Conservation (phyloP, 2,797 vertebrate genomes). For the Catharus ustulatus region DNA sequence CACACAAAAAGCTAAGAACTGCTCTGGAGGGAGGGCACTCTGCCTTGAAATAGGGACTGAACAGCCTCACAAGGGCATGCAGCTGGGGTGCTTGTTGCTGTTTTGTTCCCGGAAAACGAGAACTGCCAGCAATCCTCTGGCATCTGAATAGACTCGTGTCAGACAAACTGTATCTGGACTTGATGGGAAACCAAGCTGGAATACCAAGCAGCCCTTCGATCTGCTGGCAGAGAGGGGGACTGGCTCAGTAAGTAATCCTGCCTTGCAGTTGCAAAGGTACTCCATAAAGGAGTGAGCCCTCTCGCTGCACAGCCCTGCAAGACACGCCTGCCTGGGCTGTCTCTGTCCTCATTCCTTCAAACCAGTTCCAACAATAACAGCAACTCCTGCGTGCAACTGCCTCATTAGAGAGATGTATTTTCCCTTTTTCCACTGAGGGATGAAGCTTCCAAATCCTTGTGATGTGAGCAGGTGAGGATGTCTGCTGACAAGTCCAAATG, state of each 20-base stretch:
- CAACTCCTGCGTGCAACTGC: constrained; percentile 26
- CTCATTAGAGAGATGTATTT: background rate
- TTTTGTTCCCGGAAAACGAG: constrained; percentile 57
- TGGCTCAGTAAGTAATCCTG: background rate
- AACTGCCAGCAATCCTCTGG: constrained; percentile 45
- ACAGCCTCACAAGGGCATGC: constrained; percentile 25
- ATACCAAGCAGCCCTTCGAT: constrained; percentile 46
- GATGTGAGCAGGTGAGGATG: constrained; percentile 43
- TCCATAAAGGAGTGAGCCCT: constrained; percentile 44
- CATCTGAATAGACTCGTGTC: constrained; percentile 32
- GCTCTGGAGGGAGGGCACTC: constrained; percentile 11
- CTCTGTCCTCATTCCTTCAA: constrained; percentile 48
- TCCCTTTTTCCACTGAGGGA: background rate
- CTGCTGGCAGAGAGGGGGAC: background rate
- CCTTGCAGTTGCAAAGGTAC: constrained; percentile 16
- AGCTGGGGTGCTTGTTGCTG: constrained; percentile 39
- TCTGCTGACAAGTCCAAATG: constrained; percentile 58
- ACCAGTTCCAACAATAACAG: constrained; percentile 15
- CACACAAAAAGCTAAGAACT: background rate
- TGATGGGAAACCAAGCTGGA: background rate
- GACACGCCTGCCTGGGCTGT: constrained; percentile 51
- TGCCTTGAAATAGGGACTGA: constrained; percentile 45
- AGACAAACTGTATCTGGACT: constrained; percentile 37
- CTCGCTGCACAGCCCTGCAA: constrained; percentile 20
- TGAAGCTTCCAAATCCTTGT: background rate